These are phyloP conservation scores for Drosophila atroscutellata DNA, from an alignment of 2,888 invertebrate genomes.

Conservation along the genomic window DNA sequence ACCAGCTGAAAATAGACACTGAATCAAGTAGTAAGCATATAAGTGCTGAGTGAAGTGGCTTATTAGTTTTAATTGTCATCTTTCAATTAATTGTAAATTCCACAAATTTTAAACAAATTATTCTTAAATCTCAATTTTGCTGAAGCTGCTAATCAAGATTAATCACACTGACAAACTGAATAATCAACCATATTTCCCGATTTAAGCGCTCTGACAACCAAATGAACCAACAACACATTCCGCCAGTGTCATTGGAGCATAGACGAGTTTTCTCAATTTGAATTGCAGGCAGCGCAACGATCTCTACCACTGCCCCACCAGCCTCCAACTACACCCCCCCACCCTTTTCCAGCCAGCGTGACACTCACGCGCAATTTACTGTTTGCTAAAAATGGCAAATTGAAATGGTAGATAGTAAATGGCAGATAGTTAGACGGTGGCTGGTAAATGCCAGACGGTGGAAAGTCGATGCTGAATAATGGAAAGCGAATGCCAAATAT, in stretches of 20 bases:
- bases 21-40: background rate
- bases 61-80: background rate
- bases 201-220: background rate
- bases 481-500: conserved; percentile 3
- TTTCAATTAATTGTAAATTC: background rate
- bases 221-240: background rate
- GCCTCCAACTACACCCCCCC: background rate
- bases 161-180: background rate
- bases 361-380: conserved; percentile 35
- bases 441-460: conserved; percentile 5
- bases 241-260: conserved; percentile 32
- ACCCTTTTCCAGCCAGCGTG: conserved; percentile 18
- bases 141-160: background rate
- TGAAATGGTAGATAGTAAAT: conserved; percentile 30
- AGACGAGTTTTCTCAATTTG: conserved; percentile 14
- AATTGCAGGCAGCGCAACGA: conserved; percentile 40
- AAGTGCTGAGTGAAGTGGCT: background rate
- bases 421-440: background rate
- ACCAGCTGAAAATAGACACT: background rate
- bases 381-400: conserved; percentile 48
- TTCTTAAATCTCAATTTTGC: background rate
- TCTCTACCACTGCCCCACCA: background rate
- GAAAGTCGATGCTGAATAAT: background rate
- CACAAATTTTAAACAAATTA: background rate
- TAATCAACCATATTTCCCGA: background rate